Percentiles rank a stretch among this genome's conserved stretches.
Evolutionary conservation across 2,888 invertebrate species (phyloP).

Genomic region (Stegophylla sp.): DNA sequence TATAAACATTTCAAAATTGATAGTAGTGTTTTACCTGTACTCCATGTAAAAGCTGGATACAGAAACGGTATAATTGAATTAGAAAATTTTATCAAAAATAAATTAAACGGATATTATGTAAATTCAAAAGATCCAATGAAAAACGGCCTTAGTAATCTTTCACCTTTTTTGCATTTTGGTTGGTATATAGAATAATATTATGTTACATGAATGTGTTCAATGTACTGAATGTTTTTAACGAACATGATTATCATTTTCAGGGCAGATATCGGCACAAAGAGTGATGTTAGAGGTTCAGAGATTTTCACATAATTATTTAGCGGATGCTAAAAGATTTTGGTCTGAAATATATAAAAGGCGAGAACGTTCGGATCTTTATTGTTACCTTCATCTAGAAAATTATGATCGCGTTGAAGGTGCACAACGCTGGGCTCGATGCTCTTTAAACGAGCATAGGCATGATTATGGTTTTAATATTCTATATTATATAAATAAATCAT

Average conservation of each 20-base stretch:
- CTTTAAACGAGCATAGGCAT: slow-evolving; percentile 77
- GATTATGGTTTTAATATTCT: neutral
- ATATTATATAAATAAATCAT: neutral
- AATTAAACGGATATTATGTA: slow-evolving; percentile 73
- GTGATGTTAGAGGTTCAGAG: slow-evolving; percentile 77
- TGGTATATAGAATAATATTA: slow-evolving; percentile 63
- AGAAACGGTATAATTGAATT: slow-evolving; percentile 73
- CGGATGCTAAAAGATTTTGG: slow-evolving; percentile 79
- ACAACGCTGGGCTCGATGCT: slow-evolving; percentile 80
- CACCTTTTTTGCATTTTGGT: slow-evolving; percentile 93
- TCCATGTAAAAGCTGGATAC: slow-evolving; percentile 83
- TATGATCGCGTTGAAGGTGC: slow-evolving; percentile 84
- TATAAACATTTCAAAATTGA: slow-evolving; percentile 70
- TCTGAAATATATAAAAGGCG: slow-evolving; percentile 87
- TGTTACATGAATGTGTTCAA: too few relatives aligned
- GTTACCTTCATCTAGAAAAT: slow-evolving; percentile 82
- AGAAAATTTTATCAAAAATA: slow-evolving; percentile 73
- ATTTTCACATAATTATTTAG: slow-evolving; percentile 70
- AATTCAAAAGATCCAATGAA: slow-evolving; percentile 83
- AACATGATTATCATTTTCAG: slow-evolving; percentile 65
- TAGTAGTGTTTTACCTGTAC: slow-evolving; percentile 77
- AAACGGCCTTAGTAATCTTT: slow-evolving; percentile 79
- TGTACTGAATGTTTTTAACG: neutral
- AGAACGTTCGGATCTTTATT: slow-evolving; percentile 88
- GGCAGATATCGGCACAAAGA: slow-evolving; percentile 84